Evolutionary conservation across 2,888 invertebrate genomes (phyloP).

Genomic region (Chymomyza amoena): DNA sequence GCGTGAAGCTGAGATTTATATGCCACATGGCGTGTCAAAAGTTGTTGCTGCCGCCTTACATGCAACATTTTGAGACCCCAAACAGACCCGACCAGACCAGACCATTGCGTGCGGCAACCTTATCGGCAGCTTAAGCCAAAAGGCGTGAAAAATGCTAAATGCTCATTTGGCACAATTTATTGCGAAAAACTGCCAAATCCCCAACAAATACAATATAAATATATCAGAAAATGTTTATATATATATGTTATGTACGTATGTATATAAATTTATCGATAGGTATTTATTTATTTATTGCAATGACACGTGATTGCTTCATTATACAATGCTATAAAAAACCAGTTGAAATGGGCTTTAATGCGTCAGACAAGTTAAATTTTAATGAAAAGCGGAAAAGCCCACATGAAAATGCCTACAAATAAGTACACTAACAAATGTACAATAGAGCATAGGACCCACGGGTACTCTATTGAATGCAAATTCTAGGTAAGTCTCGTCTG

Average conservation of each 20-base stretch:
- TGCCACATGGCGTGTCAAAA: constrained; percentile 44
- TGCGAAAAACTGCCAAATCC: constrained; percentile 37
- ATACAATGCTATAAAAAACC: background rate
- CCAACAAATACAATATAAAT: background rate
- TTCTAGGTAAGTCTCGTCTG: constrained; percentile 19
- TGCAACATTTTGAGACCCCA: constrained; percentile 25
- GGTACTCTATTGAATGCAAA: constrained; percentile 22
- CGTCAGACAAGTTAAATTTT: background rate
- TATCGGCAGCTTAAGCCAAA: constrained; percentile 52
- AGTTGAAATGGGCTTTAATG: background rate
- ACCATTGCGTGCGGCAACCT: constrained; percentile 56
- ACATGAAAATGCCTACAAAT: background rate
- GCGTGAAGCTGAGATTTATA: constrained; percentile 3
- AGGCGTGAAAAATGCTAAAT: constrained; percentile 68
- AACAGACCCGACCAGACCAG: constrained; percentile 1
- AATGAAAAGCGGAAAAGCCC: background rate
- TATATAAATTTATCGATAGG: background rate
- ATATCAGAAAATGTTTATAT: background rate
- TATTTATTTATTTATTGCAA: constrained; percentile 39
- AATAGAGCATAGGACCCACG: background rate
- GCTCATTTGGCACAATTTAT: constrained; percentile 62
- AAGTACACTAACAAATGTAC: background rate
- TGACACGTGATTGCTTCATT: constrained; percentile 41
- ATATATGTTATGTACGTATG: background rate
- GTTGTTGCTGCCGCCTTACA: constrained; percentile 32